Evolutionary conservation across 2,888 invertebrate species (phyloP).

Genomic region (Lasioglossum calceatum): DNA sequence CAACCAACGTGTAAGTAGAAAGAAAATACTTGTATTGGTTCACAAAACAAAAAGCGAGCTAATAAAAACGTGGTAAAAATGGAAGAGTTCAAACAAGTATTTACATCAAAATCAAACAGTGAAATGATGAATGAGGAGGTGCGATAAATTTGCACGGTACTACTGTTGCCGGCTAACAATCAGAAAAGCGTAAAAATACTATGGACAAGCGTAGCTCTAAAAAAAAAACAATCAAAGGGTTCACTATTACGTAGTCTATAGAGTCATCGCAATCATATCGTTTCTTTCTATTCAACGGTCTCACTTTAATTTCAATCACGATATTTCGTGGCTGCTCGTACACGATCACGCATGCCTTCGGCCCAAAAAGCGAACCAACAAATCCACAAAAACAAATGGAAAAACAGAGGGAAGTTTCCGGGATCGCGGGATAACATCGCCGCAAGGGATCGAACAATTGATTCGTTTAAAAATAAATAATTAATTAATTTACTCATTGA

Average conservation of each 20-base stretch:
- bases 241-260: conserved; percentile 19
- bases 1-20: conserved; percentile 52
- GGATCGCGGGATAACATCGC: conserved; percentile 21
- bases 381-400: conserved; percentile 45
- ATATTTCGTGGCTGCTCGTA: conserved; percentile 25
- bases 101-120: background rate
- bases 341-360: conserved; percentile 67
- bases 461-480: conserved; percentile 12
- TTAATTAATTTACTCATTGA: background rate
- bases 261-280: conserved; percentile 23
- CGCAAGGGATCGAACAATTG: conserved; percentile 13
- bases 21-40: conserved; percentile 55
- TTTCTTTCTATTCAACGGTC: conserved; percentile 14
- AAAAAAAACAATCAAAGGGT: background rate
- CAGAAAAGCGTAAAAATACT: conserved; percentile 47
- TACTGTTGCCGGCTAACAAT: conserved; percentile 34
- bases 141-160: conserved; percentile 32
- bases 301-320: conserved; percentile 30
- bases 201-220: conserved; percentile 52
- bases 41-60: background rate
- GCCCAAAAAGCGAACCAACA: conserved; percentile 31
- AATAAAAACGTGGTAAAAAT: background rate
- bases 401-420: background rate
- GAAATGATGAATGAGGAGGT: conserved; percentile 36
- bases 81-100: conserved; percentile 12